Conservation (phyloP, 2,797 vertebrate species). For the Sebastes baramenuke region DNA sequence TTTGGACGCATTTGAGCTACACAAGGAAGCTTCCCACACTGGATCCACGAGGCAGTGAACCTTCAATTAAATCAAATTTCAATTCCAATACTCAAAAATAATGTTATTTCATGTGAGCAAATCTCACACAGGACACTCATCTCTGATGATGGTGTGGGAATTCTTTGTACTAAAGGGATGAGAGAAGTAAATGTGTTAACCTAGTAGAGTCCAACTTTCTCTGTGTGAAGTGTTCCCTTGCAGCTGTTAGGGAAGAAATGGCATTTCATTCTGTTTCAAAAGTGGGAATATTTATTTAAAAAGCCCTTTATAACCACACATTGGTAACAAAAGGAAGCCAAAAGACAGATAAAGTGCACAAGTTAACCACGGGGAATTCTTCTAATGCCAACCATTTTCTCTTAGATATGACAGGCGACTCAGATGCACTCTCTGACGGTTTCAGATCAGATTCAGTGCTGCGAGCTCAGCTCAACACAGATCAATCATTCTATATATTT, state of each 20-base stretch:
- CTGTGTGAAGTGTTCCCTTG: not conserved
- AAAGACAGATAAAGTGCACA: not conserved
- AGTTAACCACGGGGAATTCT: conserved; percentile 4
- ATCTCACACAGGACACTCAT: not conserved
- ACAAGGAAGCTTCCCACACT: not conserved
- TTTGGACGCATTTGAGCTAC: conserved; percentile 12
- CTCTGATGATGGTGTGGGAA: not conserved
- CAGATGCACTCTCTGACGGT: not conserved
- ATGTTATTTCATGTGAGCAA: not conserved
- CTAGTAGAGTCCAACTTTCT: not conserved
- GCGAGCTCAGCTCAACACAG: not conserved
- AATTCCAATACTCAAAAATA: not conserved
- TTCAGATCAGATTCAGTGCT: not conserved
- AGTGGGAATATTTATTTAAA: not conserved
- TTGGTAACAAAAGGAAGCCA: not conserved
- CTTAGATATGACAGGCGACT: not conserved
- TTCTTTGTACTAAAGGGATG: not conserved
- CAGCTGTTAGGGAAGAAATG: not conserved
- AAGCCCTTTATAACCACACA: not conserved
- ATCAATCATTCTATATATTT: not conserved
- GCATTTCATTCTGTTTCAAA: not conserved
- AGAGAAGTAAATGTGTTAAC: not conserved
- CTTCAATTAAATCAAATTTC: conserved; percentile 6
- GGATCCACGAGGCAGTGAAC: not conserved
- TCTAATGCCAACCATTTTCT: not conserved